phyloP scores from a whole-genome alignment of 1,140 invertebrate species.

The Achatina immaculata region DNA sequence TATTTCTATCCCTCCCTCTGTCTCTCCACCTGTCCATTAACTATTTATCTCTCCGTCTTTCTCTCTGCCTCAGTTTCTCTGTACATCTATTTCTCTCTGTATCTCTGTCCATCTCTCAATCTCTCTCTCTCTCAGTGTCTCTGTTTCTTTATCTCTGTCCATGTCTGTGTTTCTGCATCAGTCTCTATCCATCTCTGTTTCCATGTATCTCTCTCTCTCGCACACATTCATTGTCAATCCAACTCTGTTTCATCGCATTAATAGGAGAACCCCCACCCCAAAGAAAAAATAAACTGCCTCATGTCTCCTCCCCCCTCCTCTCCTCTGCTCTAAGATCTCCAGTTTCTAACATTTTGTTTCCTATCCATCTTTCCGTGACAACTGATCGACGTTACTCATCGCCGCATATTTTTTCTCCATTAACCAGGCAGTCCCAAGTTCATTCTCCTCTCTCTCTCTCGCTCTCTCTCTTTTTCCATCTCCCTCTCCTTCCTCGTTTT shows the following conservation, averaged over 20 bases:
- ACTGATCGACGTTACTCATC: neutral
- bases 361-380: neutral
- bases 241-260: too few species aligned
- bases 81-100: neutral
- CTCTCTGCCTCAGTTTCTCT: neutral
- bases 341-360: too few species aligned
- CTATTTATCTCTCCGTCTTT: neutral
- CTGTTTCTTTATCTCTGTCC: neutral
- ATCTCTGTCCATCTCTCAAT: neutral
- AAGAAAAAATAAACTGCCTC: too few species aligned
- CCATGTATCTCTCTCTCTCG: neutral
- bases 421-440: neutral
- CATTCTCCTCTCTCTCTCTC: neutral
- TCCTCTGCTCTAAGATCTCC: too few species aligned
- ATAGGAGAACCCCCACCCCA: too few species aligned
- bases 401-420: neutral
- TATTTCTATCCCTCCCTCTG: neutral
- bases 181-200: neutral
- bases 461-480: slow-evolving; percentile 23
- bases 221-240: too few species aligned
- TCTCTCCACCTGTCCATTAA: neutral
- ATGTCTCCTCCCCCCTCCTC: too few species aligned
- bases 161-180: neutral
- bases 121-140: neutral
- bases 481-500: neutral